These are phyloP conservation scores for Botia kubotai DNA, from an alignment of 2,797 vertebrate genomes.

Conservation along the genomic window DNA sequence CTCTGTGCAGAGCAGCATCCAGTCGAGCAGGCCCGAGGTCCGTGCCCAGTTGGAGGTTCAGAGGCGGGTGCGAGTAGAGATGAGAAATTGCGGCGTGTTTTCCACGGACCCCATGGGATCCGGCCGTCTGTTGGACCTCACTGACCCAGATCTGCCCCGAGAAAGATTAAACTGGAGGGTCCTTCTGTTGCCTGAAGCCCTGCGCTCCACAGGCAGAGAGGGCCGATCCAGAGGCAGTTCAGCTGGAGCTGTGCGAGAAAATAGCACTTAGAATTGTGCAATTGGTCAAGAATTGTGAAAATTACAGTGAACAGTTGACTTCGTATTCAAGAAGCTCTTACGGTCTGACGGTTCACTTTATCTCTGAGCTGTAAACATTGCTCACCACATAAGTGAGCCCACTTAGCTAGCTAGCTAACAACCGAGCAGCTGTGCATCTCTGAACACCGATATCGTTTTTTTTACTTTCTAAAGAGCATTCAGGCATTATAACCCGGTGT, in stretches of 20 bases:
- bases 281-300: constrained; percentile 29
- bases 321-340: constrained; percentile 19
- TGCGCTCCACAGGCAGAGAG: constrained; percentile 25
- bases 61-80: constrained; percentile 10
- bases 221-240: not conserved
- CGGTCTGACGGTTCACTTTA: constrained; percentile 19
- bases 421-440: constrained; percentile 40
- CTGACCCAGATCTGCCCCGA: constrained; percentile 61
- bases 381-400: constrained; percentile 30
- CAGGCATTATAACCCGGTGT: constrained; percentile 53
- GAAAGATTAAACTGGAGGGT: constrained; percentile 57
- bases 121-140: constrained; percentile 47
- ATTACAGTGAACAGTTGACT: constrained; percentile 20
- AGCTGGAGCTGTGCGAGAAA: not conserved
- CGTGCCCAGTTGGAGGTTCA: constrained; percentile 23
- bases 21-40: constrained; percentile 22
- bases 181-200: constrained; percentile 51
- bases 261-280: constrained; percentile 8
- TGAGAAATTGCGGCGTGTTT: constrained; percentile 41
- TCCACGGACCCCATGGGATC: constrained; percentile 51
- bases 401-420: constrained; percentile 19
- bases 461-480: constrained; percentile 21
- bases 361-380: constrained; percentile 21
- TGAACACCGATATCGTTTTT: constrained; percentile 10
- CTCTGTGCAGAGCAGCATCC: constrained; percentile 21